A percentile compares a stretch with the other conserved stretches of the same genome.
Evolutionary conservation across 2,888 invertebrate genomes (phyloP).

Genomic region (Volucella inanis): DNA sequence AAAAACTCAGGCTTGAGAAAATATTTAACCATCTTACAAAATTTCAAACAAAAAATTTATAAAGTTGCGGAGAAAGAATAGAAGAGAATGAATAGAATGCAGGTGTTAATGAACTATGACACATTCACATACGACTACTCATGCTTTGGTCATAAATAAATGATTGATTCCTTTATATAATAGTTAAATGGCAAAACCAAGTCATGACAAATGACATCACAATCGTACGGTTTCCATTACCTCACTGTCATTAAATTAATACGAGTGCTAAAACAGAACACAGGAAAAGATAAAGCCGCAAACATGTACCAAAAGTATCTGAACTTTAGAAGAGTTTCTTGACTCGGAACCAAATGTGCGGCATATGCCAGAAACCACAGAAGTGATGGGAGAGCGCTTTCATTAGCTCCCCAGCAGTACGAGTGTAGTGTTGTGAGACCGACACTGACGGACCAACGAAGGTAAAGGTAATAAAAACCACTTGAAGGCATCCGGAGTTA

Average conservation of each 20-base stretch:
- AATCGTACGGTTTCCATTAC: constrained; percentile 35
- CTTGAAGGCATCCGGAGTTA: constrained; percentile 19
- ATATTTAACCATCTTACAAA: background rate
- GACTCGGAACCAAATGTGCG: constrained; percentile 20
- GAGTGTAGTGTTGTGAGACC: no score
- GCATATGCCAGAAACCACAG: constrained; percentile 50
- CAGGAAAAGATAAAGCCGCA: background rate
- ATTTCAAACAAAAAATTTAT: background rate
- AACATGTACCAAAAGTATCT: constrained; percentile 15
- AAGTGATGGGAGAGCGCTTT: constrained; percentile 39
- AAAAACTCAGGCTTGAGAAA: background rate
- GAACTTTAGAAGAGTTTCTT: constrained; percentile 40
- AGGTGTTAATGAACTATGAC: constrained; percentile 1
- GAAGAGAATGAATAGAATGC: background rate
- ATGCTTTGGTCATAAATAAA: background rate
- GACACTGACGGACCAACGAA: background rate
- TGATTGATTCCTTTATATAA: constrained; percentile 36
- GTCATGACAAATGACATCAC: constrained; percentile 32
- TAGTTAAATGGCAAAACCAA: constrained; percentile 10
- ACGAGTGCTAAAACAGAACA: background rate
- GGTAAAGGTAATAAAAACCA: background rate
- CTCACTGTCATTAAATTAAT: background rate
- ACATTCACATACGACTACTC: no score
- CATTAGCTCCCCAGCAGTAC: constrained; percentile 6
- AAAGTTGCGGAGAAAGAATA: background rate